Percentiles rank a stretch among this genome's conserved stretches.
Conservation (phyloP, 2,113 vertebrate species). For the Syngnathoides biaculeatus region DNA sequence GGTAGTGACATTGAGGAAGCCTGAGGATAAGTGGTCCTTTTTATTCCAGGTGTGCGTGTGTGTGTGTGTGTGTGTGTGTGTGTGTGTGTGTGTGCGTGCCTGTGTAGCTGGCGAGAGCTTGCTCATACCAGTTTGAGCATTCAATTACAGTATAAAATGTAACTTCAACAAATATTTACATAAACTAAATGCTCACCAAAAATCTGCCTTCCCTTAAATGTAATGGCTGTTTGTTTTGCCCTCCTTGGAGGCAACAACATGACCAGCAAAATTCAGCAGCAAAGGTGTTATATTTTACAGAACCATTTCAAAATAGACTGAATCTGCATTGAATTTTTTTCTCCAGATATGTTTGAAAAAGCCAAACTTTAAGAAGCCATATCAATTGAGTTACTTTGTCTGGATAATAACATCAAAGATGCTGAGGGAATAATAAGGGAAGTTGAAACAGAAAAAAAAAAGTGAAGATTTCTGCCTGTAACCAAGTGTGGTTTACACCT, state of each 20-base stretch:
- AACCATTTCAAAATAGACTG: neutral
- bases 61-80: no score
- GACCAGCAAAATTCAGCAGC: constrained; percentile 24
- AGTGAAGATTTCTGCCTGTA: constrained; percentile 46
- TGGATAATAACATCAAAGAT: constrained; percentile 11
- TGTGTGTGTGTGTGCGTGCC: no score
- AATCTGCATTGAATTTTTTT: constrained; percentile 11
- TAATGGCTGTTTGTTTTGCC: constrained; percentile 17
- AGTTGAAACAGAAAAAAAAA: constrained; percentile 45
- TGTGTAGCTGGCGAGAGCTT: no score
- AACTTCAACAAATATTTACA: constrained; percentile 2
- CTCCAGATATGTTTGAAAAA: constrained; percentile 9
- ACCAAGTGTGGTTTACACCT: constrained; percentile 38
- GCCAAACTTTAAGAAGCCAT: constrained; percentile 7
- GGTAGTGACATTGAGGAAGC: constrained; percentile 36
- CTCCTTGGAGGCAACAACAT: constrained; percentile 11
- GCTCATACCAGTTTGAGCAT: neutral
- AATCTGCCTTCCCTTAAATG: constrained; percentile 17
- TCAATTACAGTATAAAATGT: constrained; percentile 17
- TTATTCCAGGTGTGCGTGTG: constrained; percentile 16
- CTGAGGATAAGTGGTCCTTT: constrained; percentile 26
- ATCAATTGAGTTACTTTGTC: constrained; percentile 27
- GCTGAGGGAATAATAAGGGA: constrained; percentile 35
- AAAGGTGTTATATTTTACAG: neutral
- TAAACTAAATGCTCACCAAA: constrained; percentile 11